Evolutionary conservation across 2,113 vertebrate genomes (phyloP), one percentile per base, ranked within the genome.

Genomic region (Hippocampus comes): DNA sequence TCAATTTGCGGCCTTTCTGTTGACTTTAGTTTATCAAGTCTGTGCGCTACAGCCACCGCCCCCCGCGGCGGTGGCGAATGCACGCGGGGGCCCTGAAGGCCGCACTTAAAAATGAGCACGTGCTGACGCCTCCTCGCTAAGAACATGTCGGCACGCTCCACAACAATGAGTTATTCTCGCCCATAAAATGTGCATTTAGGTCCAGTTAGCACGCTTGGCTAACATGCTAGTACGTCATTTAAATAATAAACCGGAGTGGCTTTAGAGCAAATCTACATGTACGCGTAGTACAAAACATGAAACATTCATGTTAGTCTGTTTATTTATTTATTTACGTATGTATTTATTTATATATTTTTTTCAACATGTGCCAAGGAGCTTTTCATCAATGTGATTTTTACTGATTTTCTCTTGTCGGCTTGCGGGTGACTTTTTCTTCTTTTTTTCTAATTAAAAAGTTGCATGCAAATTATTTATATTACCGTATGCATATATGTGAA

Each of bases 21-120:
- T 51, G 17, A 17, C 30, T 86, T 83, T 79, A 72, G 63, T 9
- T 65, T 69, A 73, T 59, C 34, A 20, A 12, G 70, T 72, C 34
- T n/a, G 2, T 3, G 41, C 10, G 63, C 63, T 78, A 63, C 17
- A 46, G 5, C 10, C 12, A 2, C 43, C 56, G 61, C 30, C 30
- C 1, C 14, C 5, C n/a, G n/a, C n/a, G 21, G 11, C 8, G n/a
- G 25, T 20, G 66, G 70, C 63, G 71, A 66, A 68, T 69, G 38
- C 34, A 27, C 21, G 18, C 4, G 20, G 56, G 72, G n/a, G 8
- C 17, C 61, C 64, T 75, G 48, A 59, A 68, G 64, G 64, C 64
- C 42, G 7, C 42, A 57, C 68, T 63, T 70, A 42, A 34, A 67
- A 81, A 51, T 77, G 41, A 23, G 59, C 63, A 67, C 69, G 72